Conservation (phyloP, 2,113 vertebrate species). For the Tragelaphus scriptus region DNA sequence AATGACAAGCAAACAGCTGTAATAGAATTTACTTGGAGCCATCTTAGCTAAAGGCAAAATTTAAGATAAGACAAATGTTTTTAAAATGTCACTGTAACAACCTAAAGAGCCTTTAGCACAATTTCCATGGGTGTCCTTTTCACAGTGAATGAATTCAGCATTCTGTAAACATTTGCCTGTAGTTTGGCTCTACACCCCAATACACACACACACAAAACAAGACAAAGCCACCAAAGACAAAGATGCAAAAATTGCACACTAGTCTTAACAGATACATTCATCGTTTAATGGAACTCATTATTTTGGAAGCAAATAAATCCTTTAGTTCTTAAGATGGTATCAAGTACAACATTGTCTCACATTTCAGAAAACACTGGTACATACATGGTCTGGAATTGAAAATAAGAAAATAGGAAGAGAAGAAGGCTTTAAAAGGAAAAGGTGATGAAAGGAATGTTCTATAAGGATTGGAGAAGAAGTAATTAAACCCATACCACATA, state of each 20-base stretch:
- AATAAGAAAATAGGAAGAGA: neutral
- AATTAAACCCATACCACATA: neutral
- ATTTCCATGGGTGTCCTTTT: neutral
- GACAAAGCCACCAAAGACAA: neutral
- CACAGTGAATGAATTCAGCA: neutral
- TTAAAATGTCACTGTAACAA: neutral
- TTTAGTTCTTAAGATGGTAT: conserved; percentile 22
- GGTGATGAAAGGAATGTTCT: neutral
- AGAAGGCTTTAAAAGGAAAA: neutral
- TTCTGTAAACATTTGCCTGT: neutral
- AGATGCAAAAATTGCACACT: neutral
- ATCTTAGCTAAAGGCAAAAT: neutral
- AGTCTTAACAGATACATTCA: neutral
- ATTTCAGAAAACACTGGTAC: neutral
- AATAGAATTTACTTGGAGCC: neutral
- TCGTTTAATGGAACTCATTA: neutral
- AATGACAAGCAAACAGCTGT: neutral
- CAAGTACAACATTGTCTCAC: neutral
- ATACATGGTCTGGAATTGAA: neutral
- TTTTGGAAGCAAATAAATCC: conserved; percentile 30
- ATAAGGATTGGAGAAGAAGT: neutral
- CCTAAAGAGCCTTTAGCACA: neutral
- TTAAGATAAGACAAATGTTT: conserved; percentile 18
- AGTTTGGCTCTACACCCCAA: neutral
- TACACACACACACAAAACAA: neutral